Percentiles rank a stretch among this genome's conserved stretches.
Evolutionary conservation across 2,797 vertebrate species (phyloP).

Genomic region (Anabas testudineus): DNA sequence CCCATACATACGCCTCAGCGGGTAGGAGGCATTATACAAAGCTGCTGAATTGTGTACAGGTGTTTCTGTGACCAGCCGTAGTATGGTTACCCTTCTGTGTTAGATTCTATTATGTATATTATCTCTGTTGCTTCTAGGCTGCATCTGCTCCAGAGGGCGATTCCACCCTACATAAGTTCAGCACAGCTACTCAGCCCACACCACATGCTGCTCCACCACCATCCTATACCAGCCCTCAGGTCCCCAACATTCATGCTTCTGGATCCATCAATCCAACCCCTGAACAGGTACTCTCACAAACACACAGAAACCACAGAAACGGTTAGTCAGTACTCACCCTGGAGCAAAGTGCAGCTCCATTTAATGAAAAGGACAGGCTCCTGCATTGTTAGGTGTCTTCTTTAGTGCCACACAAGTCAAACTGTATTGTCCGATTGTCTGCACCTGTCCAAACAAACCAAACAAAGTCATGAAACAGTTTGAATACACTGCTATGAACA

Average conservation of each 20-base stretch:
- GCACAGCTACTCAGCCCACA: conserved; percentile 80
- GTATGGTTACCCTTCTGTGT: background rate
- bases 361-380: background rate
- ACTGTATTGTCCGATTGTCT: background rate
- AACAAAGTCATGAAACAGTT: background rate
- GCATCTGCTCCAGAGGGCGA: conserved; percentile 91
- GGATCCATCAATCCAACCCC: conserved; percentile 93
- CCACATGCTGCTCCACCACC: conserved; percentile 80
- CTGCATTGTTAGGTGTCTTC: background rate
- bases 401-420: background rate
- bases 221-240: conserved; percentile 83
- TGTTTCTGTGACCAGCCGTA: background rate
- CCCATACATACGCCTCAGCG: conserved; percentile 97
- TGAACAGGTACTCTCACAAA: conserved; percentile 88
- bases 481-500: background rate
- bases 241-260: conserved; percentile 85
- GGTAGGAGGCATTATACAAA: conserved; percentile 80
- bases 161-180: conserved; percentile 85
- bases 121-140: conserved; percentile 42
- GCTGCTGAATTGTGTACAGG: background rate
- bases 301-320: background rate
- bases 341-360: background rate
- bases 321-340: background rate
- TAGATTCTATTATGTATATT: background rate
- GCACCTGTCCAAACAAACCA: background rate